A percentile compares a stretch with the other conserved stretches of the same genome.
Conservation (phyloP, 2,888 invertebrate species). For the Drosophila monieri region DNA sequence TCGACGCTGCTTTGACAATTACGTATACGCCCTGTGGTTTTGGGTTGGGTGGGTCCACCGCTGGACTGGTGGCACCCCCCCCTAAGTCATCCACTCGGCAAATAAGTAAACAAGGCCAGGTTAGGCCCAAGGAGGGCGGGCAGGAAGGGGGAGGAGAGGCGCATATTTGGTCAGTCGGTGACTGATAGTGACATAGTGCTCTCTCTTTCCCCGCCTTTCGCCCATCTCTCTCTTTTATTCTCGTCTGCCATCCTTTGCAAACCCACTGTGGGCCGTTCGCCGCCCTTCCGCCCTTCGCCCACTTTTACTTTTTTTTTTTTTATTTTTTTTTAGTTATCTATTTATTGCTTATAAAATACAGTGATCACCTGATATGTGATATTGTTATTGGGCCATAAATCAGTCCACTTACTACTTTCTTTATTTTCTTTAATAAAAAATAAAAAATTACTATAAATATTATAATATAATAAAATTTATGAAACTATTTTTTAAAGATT, state of each 20-base stretch:
- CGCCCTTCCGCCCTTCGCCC: conserved; percentile 9
- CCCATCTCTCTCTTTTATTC: conserved; percentile 7
- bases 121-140: conserved; percentile 4
- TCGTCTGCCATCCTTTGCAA: conserved; percentile 23
- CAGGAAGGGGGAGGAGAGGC: background rate
- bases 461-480: too few relatives aligned
- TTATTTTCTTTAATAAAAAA: too few relatives aligned
- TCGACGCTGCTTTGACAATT: conserved; percentile 34
- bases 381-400: too few relatives aligned
- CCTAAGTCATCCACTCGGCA: conserved; percentile 14
- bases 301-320: background rate
- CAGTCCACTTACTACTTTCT: too few relatives aligned
- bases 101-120: conserved; percentile 38
- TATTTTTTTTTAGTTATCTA: conserved; percentile 21
- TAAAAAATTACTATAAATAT: background rate
- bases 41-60: conserved; percentile 18
- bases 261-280: conserved; percentile 17
- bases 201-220: conserved; percentile 6
- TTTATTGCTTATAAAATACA: conserved; percentile 42
- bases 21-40: conserved; percentile 33
- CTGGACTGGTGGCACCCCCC: conserved; percentile 3
- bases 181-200: conserved; percentile 49
- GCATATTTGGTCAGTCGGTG: conserved; percentile 61
- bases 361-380: background rate
- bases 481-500: too few relatives aligned